A percentile compares a stretch with the other conserved stretches of the same genome.
These are phyloP conservation scores for Anas capensis DNA, from an alignment of 2,797 vertebrate genomes.

Conservation along the genomic window DNA sequence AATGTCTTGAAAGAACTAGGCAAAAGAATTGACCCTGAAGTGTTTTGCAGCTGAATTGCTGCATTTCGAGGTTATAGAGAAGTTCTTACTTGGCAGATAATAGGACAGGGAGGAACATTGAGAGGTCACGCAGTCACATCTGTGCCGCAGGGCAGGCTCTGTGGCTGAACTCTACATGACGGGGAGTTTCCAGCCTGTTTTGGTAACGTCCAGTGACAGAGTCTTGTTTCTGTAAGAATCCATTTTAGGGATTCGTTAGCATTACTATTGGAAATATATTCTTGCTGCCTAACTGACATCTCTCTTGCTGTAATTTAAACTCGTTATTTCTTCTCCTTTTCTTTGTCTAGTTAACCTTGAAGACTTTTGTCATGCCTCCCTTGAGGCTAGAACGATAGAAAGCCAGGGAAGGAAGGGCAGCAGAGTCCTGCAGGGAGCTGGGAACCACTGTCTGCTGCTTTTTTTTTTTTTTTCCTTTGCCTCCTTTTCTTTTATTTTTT, in stretches of 20 bases:
- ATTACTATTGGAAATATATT: not conserved
- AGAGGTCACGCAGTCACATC: fast-evolving
- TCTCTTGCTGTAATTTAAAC: not conserved
- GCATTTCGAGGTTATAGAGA: not conserved
- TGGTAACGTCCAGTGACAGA: not conserved
- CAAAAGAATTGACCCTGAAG: not conserved
- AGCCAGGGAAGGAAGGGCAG: not conserved
- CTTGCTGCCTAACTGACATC: not conserved
- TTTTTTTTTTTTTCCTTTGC: no score
- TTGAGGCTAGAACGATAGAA: not conserved
- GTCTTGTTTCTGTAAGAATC: not conserved
- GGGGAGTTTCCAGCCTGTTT: not conserved
- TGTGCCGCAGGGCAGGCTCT: not conserved
- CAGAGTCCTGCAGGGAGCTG: not conserved
- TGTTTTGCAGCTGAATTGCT: not conserved
- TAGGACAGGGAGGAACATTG: not conserved
- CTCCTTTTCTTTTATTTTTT: not conserved
- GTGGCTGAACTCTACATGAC: not conserved
- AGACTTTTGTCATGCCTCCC: not conserved
- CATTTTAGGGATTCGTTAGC: not conserved
- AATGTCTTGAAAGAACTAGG: not conserved
- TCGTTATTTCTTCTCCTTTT: not conserved
- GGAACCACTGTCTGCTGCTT: not conserved
- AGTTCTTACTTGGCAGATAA: not conserved
- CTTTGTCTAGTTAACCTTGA: not conserved